A percentile compares a stretch with the other conserved stretches of the same genome.
phyloP scores from a whole-genome alignment of 2,888 invertebrate genomes.

The Agrotis ipsilon region DNA sequence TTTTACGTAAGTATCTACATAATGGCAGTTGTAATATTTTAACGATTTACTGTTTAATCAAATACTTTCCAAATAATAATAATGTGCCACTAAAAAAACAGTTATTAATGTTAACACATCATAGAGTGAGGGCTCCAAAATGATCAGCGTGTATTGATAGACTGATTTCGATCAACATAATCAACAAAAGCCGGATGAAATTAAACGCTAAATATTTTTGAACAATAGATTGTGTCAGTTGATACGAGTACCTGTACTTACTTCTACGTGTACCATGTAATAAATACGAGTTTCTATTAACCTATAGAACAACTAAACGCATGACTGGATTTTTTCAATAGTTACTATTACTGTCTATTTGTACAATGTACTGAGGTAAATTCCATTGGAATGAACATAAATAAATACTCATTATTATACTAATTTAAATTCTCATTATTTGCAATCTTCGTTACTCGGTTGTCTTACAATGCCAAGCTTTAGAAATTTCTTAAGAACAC shows the following conservation, averaged over 20 bases:
- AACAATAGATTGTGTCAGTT: slow-evolving; percentile 49
- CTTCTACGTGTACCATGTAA: slow-evolving; percentile 42
- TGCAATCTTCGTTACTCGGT: slow-evolving; percentile 1
- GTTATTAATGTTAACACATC: not conserved
- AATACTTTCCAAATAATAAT: not conserved
- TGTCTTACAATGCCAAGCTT: slow-evolving; percentile 4
- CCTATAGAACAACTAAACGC: slow-evolving; percentile 41
- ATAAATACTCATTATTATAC: slow-evolving; percentile 21
- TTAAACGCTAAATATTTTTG: slow-evolving; percentile 42
- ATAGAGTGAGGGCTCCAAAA: slow-evolving; percentile 33
- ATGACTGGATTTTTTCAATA: slow-evolving; percentile 58
- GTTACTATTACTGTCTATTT: slow-evolving; percentile 17
- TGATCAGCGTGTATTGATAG: slow-evolving; percentile 18
- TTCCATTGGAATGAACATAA: slow-evolving; percentile 30
- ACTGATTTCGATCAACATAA: slow-evolving; percentile 61
- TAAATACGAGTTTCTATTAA: slow-evolving; percentile 15
- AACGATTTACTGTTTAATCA: not conserved
- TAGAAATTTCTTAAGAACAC: not conserved
- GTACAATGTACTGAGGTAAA: slow-evolving; percentile 15
- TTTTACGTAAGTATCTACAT: not conserved
- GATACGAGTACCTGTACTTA: slow-evolving; percentile 25
- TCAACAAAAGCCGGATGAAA: slow-evolving; percentile 75
- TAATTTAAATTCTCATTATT: slow-evolving; percentile 10
- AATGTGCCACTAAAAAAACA: not conserved
- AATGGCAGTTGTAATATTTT: not conserved